Evolutionary conservation across 2,888 invertebrate genomes (phyloP).

Genomic region (Mechanitis mazaeus): DNA sequence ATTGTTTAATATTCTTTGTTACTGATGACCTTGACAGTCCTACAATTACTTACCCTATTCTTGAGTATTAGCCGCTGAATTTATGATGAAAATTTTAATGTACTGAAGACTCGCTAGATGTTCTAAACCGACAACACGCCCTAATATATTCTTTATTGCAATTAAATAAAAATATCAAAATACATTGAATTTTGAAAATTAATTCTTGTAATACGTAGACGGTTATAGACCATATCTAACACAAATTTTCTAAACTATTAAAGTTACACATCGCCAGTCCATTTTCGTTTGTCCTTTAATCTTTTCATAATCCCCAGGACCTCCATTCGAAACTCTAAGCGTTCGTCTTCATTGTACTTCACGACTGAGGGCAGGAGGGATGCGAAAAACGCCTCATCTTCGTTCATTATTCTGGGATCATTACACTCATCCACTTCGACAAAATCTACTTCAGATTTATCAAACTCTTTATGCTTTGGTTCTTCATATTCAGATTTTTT

Average conservation of each 20-base stretch:
- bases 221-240: too few relatives aligned
- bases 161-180: too few relatives aligned
- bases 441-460: conserved; percentile 42
- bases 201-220: too few relatives aligned
- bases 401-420: conserved; percentile 65
- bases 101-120: too few relatives aligned
- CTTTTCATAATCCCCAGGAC: conserved; percentile 60
- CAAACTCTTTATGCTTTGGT: conserved; percentile 18
- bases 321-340: conserved; percentile 63
- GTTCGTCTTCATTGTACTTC: conserved; percentile 61
- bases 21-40: too few relatives aligned
- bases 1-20: too few relatives aligned
- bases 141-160: too few relatives aligned
- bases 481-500: conserved; percentile 33
- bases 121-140: too few relatives aligned
- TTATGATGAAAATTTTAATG: too few relatives aligned
- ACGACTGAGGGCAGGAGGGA: conserved; percentile 63
- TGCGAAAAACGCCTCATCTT: conserved; percentile 70
- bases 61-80: neutral
- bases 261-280: conserved; percentile 30
- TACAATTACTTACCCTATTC: neutral
- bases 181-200: too few relatives aligned
- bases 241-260: too few relatives aligned
- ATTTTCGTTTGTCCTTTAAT: conserved; percentile 53
- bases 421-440: conserved; percentile 45